Evolutionary conservation across 2,888 invertebrate genomes (phyloP), one percentile per base, ranked within the genome.

Genomic region (Hoplodrina ambigua): DNA sequence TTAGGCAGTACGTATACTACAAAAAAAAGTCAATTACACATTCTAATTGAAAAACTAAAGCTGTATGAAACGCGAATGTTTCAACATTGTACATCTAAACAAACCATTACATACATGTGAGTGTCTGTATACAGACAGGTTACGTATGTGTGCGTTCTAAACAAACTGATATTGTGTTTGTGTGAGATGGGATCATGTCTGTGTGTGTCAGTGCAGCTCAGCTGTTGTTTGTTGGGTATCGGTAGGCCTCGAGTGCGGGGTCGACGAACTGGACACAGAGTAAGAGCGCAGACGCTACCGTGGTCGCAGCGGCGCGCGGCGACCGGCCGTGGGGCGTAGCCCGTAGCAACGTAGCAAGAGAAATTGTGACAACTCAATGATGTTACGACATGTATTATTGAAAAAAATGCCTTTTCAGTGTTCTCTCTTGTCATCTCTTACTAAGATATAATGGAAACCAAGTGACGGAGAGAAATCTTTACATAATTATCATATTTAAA

Each of bases 181-280:
- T 70, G 63, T 68, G 72, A 8, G 69, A 17, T 30, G 64, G 72
- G 54, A 56, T 46, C 56, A 20, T 59, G 66, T 58, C 71, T 85
- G 86, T 82, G 84, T 85, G 88, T 82, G 87, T 74, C 62, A 69
- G 83, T 88, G 89, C 85, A 87, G 83, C 92, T 93, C 93, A 93
- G 93, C 94, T 93, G 94, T 91, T 92, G 88, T 90, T 89, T 90
- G 92, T 90, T 88, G 82, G 85, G 86, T 89, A 90, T 89, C 87
- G 89, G 89, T 85, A 90, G 93, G 92, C 92, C 93, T 91, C 92
- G 90, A 80, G 85, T 72, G 81, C 72, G 83, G 87, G 94, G 92
- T 93, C 92, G 89, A 88, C 87, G 94, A 94, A 91, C 90, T 83
- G 69, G 30, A 1, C 92, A 91, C 49, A 91, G 94, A 94, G 54